Percentiles rank a stretch among this genome's conserved stretches.
Evolutionary conservation across 2,797 vertebrate genomes (phyloP).

Genomic region (Bryconaethiops microstoma): DNA sequence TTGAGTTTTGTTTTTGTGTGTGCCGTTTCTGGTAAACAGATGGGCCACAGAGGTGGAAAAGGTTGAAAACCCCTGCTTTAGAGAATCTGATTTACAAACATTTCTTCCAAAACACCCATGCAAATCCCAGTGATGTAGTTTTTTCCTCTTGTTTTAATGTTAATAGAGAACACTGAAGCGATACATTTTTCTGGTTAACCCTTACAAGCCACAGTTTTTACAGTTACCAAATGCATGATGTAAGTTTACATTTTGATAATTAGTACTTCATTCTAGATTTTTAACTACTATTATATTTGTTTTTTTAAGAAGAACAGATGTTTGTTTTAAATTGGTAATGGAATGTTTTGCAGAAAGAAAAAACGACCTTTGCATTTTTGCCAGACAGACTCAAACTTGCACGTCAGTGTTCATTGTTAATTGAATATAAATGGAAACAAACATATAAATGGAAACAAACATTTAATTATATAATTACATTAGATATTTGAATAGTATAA

Average conservation of each 20-base stretch:
- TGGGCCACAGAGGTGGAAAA: too few species aligned
- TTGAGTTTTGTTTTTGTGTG: too few species aligned
- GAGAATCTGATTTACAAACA: background rate
- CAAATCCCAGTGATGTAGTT: background rate
- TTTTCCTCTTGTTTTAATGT: background rate
- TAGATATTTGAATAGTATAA: background rate
- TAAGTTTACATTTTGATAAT: background rate
- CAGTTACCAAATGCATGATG: background rate
- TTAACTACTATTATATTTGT: background rate
- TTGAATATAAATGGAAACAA: too few species aligned
- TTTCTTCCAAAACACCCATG: background rate
- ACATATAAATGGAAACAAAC: background rate
- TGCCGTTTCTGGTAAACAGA: too few species aligned
- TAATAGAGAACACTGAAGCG: background rate
- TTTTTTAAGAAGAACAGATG: background rate
- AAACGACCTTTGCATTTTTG: too few species aligned
- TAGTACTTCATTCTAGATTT: background rate
- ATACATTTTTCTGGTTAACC: background rate
- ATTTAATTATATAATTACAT: background rate
- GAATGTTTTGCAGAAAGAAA: too few species aligned
- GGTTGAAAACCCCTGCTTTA: background rate
- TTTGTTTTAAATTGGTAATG: too few species aligned
- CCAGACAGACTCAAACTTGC: too few species aligned
- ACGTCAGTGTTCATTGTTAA: too few species aligned
- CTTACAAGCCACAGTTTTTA: background rate